These are phyloP conservation scores for Mnemiopsis leidyi DNA, from an alignment of 37 sponge, comb jelly and placozoan species.

Conservation along the genomic window DNA sequence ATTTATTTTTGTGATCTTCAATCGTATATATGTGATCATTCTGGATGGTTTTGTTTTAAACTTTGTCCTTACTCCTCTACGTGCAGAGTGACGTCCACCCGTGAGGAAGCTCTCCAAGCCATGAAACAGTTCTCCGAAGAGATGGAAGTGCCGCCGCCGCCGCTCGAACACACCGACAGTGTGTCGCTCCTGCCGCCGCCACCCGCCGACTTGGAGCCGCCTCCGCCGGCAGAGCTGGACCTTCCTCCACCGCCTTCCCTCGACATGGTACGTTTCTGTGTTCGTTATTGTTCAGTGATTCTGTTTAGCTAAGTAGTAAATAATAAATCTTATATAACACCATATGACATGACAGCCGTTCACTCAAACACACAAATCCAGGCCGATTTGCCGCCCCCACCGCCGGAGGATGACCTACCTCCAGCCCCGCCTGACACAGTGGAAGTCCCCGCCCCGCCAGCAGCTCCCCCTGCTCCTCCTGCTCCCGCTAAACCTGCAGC, in stretches of 20 bases:
- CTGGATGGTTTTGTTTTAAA: background rate
- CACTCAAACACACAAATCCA: no score
- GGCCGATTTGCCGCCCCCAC: constrained; percentile 22
- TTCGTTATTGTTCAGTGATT: background rate
- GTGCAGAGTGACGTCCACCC: background rate
- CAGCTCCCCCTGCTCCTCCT: constrained; percentile 6
- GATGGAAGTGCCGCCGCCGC: background rate
- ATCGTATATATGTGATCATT: background rate
- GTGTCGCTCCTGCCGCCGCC: background rate
- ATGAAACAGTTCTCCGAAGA: background rate
- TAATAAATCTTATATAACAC: no score
- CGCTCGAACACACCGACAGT: background rate
- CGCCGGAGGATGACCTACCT: background rate
- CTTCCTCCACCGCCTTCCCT: constrained; percentile 12
- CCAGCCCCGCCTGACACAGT: background rate
- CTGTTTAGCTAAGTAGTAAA: no score
- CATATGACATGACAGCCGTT: no score
- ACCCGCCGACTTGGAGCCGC: background rate
- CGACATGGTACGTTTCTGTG: background rate
- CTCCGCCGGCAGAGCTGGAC: background rate
- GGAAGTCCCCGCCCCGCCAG: constrained; percentile 14
- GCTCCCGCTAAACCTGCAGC: constrained; percentile 49
- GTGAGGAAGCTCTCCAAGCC: constrained; percentile 19
- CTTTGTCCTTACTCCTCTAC: no score
- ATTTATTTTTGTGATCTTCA: background rate